Evolutionary conservation across 2,888 invertebrate genomes (phyloP).

Genomic region (Tipula helvola): DNA sequence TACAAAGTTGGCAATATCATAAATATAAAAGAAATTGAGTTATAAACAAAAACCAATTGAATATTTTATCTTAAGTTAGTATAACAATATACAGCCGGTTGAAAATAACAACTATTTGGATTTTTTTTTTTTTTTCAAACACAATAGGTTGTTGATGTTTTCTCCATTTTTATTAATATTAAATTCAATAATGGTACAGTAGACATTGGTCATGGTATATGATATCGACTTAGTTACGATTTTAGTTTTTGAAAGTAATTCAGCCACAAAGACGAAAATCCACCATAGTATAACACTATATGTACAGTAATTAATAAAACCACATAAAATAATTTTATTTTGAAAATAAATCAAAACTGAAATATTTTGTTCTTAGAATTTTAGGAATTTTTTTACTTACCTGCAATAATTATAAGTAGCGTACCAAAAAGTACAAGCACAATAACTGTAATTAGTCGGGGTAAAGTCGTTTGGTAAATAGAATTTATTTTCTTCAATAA

Average conservation of each 20-base stretch:
- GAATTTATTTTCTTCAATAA: neutral
- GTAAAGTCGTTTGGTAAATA: neutral
- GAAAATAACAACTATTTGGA: neutral
- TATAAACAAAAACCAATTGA: neutral
- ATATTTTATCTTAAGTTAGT: neutral
- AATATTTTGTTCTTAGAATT: neutral
- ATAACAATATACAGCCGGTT: neutral
- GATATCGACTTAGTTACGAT: neutral
- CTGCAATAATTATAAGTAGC: neutral
- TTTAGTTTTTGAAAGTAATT: neutral
- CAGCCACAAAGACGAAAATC: neutral
- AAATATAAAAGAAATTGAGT: neutral
- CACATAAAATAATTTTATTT: neutral
- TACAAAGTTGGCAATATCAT: neutral
- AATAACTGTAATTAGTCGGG: neutral
- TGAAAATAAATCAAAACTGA: neutral
- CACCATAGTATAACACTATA: neutral
- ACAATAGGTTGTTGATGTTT: neutral
- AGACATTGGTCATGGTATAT: neutral
- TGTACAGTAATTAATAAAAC: neutral
- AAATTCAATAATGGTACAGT: neutral
- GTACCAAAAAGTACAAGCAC: neutral
- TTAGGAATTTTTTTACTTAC: neutral
- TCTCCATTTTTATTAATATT: neutral
- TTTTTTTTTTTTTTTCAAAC: neutral